Base-by-base conservation (phyloP, 2,888 invertebrate genomes). In the Scelioninae gen. 1 region DNA sequence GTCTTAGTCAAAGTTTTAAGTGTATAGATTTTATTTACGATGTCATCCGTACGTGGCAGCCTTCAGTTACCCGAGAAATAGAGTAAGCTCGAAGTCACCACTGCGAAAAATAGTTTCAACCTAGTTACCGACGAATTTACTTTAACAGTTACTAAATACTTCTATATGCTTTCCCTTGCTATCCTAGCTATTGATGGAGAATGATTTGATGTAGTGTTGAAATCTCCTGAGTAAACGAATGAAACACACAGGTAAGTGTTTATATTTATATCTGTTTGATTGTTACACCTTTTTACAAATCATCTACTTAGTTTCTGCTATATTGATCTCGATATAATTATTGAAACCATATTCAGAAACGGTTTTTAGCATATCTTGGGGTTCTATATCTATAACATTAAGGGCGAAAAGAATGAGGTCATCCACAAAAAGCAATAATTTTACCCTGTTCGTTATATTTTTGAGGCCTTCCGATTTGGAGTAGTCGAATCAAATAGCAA, bases 361-460 rank as follows among this genome's bases (percentile, higher is more conserved):
- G 8, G 7, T 40, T 4, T 40, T 40, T 10, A 40, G 40, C 10
- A 40, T 8, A 40, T 40, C 40, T 10, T 40, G 40, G 4, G 11
- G 11, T 11, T n/a, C n/a, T n/a, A n/a, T n/a, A n/a, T 40, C 40
- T 8, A 11, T 10, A 11, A 11, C 4, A 40, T 4, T 40, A 11
- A 53, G 40, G 0, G 77, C 49, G 5, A 60, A n/a, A 1, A 69
- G 32, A 0, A 69, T 15, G 7, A 69, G 49, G 15, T 77, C 77
- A 34, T 77, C 77, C 5, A 69, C 77, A 55, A 69, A 77, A 5
- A 69, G 53, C 5, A 69, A 10, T 8, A 69, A n/a, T 47, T 60
- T 6, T 5, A 60, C 43, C 23, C 23, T 11, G 6, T 13, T 16
- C 4, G 3, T 15, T 2, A 49, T n/a, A 10, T 49, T 49, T 15